phyloP scores from a whole-genome alignment of 2,113 vertebrate genomes.

The Polyodon spathula region DNA sequence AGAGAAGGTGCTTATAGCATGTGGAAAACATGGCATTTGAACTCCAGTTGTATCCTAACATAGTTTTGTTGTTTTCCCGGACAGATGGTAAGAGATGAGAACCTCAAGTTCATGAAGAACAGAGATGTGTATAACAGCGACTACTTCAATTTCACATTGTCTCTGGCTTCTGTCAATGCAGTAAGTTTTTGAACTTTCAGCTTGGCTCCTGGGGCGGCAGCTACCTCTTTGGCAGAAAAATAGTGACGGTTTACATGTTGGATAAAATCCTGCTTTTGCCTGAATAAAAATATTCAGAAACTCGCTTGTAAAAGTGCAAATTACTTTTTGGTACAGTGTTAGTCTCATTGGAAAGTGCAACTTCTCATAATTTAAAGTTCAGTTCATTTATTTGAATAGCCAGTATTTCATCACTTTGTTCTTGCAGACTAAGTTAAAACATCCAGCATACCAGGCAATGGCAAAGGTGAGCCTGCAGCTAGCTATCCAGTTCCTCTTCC shows the following conservation, averaged over 20 bases:
- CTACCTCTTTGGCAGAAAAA: neutral
- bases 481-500: conserved; percentile 90
- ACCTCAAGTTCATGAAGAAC: conserved; percentile 97
- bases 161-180: conserved; percentile 86
- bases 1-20: too few species aligned
- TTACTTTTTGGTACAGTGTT: too few species aligned
- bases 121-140: conserved; percentile 95
- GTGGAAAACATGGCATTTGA: too few species aligned
- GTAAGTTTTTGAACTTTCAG: conserved; percentile 44
- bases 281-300: too few species aligned
- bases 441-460: conserved; percentile 89
- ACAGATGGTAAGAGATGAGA: conserved; percentile 96
- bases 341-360: too few species aligned
- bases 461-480: conserved; percentile 88
- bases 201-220: neutral
- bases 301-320: too few species aligned
- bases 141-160: conserved; percentile 96
- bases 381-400: neutral
- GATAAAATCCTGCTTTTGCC: too few species aligned
- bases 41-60: too few species aligned
- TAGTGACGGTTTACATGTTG: neutral
- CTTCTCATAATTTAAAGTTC: neutral
- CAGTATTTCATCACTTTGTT: neutral
- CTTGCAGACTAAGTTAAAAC: conserved; percentile 88
- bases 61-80: neutral